These are phyloP conservation scores for Lutraria rhynchaena DNA, from an alignment of 1,140 invertebrate species.

Conservation along the genomic window DNA sequence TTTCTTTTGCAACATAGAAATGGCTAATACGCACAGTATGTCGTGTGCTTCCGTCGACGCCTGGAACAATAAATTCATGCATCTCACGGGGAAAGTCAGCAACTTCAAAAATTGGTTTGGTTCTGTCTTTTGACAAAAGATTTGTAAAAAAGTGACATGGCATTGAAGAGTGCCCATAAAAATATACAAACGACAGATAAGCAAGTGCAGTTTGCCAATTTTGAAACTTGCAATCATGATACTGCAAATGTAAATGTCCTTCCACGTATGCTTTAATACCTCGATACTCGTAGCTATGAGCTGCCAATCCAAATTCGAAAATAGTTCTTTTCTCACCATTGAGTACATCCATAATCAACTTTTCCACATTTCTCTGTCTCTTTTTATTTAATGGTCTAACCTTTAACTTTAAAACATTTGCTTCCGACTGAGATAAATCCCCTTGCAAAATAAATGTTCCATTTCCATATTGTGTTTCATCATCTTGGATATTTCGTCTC, in stretches of 20 bases:
- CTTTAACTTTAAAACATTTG: constrained; percentile 39
- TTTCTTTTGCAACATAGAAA: constrained; percentile 69
- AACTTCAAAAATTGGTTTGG: constrained; percentile 30
- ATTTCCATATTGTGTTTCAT: neutral
- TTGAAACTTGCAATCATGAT: neutral
- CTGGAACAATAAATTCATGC: constrained; percentile 59
- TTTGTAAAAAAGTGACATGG: constrained; percentile 65
- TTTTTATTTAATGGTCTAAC: neutral
- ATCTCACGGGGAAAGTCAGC: constrained; percentile 61
- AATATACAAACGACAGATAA: constrained; percentile 65
- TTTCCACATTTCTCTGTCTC: neutral
- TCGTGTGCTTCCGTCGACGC: constrained; percentile 47
- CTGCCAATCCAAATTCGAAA: constrained; percentile 65
- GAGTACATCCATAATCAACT: constrained; percentile 40
- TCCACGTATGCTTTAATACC: constrained; percentile 59
- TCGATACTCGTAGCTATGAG: constrained; percentile 58
- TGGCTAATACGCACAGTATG: constrained; percentile 66
- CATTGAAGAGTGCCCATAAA: constrained; percentile 66
- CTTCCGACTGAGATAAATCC: constrained; percentile 45
- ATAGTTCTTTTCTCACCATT: constrained; percentile 14
- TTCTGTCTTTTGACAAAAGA: constrained; percentile 16
- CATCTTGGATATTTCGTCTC: constrained; percentile 10
- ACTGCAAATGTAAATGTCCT: constrained; percentile 8
- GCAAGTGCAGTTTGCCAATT: constrained; percentile 57
- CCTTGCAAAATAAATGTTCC: constrained; percentile 42